These are phyloP conservation scores for Epizoanthus ramosus DNA, from an alignment of 92 coral and sea anemone species.

Conservation along the genomic window DNA sequence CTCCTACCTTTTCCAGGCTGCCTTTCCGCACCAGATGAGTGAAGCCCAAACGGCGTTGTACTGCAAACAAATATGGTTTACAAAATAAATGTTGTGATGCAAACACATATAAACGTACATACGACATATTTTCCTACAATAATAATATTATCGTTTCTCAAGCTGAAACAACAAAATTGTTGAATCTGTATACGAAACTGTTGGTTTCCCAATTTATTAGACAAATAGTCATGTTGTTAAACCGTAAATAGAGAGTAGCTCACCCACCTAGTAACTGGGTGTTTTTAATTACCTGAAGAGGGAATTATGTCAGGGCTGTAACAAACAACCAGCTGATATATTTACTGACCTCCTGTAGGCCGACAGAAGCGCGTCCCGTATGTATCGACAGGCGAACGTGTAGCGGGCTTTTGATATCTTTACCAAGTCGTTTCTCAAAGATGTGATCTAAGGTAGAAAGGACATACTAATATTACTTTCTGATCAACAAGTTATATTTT, in stretches of 20 bases:
- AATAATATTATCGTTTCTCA: too few species aligned
- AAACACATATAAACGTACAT: too few species aligned
- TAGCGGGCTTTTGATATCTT: slow-evolving; percentile 98
- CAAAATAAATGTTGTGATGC: too few species aligned
- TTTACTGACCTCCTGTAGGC: slow-evolving; percentile 86
- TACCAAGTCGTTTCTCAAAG: slow-evolving; percentile 87
- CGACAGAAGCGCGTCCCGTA: slow-evolving; percentile 90
- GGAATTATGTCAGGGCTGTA: neutral
- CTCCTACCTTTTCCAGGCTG: slow-evolving; percentile 20
- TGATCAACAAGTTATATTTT: too few species aligned
- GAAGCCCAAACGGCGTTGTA: slow-evolving; percentile 81
- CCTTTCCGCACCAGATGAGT: slow-evolving; percentile 23
- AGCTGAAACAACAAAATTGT: too few species aligned
- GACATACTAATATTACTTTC: too few species aligned
- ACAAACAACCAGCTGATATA: neutral
- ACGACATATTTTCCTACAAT: too few species aligned
- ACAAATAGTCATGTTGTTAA: too few species aligned
- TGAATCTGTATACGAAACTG: too few species aligned
- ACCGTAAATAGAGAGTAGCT: too few species aligned
- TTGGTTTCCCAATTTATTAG: too few species aligned
- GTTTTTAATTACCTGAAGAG: too few species aligned
- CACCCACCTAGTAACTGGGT: neutral
- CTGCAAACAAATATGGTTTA: slow-evolving; percentile 33
- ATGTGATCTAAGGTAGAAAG: slow-evolving; percentile 69
- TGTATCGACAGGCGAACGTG: slow-evolving; percentile 97